These are phyloP conservation scores for Ailurus styani DNA, from an alignment of 2,113 vertebrate genomes.

Conservation along the genomic window DNA sequence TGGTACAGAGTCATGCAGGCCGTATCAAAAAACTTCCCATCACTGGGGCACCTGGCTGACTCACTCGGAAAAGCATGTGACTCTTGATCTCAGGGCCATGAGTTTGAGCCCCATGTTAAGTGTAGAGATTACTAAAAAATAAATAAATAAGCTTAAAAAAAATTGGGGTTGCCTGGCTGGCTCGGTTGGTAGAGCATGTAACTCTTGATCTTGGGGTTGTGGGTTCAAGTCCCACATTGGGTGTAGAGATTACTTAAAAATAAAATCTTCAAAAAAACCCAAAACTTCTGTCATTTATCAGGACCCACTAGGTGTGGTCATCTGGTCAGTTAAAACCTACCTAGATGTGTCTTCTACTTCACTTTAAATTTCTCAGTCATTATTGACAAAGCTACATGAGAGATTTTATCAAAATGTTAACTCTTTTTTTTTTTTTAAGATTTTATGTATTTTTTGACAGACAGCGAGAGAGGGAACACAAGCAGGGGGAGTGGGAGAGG, in stretches of 20 bases:
- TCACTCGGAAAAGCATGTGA: not conserved
- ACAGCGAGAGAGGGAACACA: too few relatives aligned
- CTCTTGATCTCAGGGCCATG: not conserved
- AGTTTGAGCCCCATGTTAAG: not conserved
- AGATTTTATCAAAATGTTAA: not conserved
- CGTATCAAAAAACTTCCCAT: not conserved
- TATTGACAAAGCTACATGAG: not conserved
- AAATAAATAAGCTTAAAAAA: not conserved
- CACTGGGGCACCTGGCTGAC: not conserved
- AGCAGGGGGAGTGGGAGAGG: too few relatives aligned
- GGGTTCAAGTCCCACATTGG: not conserved
- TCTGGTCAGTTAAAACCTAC: not conserved
- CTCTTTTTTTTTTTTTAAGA: not conserved
- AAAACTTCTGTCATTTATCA: not conserved
- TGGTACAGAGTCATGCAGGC: not conserved
- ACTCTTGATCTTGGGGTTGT: not conserved
- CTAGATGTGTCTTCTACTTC: not conserved
- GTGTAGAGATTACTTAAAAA: too few relatives aligned
- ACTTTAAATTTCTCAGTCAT: not conserved
- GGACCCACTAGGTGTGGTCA: not conserved
- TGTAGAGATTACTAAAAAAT: not conserved
- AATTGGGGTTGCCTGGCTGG: not conserved
- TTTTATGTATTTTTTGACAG: too few relatives aligned
- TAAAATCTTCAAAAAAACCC: not conserved
- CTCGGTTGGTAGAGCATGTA: too few relatives aligned